Evolutionary conservation across 1,140 invertebrate genomes (phyloP).

Genomic region (Drosophila rhopaloa): DNA sequence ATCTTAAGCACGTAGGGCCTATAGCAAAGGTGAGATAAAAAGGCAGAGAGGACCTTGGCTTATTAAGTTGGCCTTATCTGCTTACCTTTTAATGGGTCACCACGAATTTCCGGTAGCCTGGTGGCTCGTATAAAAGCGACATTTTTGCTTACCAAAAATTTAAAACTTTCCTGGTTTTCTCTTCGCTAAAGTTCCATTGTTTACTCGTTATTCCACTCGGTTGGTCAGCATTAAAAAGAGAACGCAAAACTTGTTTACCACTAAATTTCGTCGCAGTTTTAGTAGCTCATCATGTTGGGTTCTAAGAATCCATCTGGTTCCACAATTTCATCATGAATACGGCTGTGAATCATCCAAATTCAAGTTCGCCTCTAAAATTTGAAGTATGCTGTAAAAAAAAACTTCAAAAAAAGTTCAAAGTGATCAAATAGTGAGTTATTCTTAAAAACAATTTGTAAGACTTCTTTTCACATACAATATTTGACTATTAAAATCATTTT

Average conservation of each 20-base stretch:
- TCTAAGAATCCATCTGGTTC: slow-evolving; percentile 53
- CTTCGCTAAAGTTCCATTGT: slow-evolving; percentile 2
- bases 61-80: slow-evolving; percentile 52
- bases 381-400: not conserved
- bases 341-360: slow-evolving; percentile 48
- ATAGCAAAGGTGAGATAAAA: slow-evolving; percentile 11
- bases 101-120: slow-evolving; percentile 60
- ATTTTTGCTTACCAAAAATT: slow-evolving; percentile 37
- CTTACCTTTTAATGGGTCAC: slow-evolving; percentile 25
- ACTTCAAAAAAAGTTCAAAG: not conserved
- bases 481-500: too few relatives aligned
- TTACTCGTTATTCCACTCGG: slow-evolving; percentile 17
- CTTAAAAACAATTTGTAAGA: too few relatives aligned
- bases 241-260: slow-evolving; percentile 68
- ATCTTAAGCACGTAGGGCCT: slow-evolving; percentile 54
- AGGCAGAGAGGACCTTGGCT: slow-evolving; percentile 36
- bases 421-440: too few relatives aligned
- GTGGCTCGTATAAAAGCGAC: slow-evolving; percentile 7
- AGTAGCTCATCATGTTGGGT: slow-evolving; percentile 59
- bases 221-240: slow-evolving; percentile 30
- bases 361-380: not conserved
- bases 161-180: slow-evolving; percentile 4
- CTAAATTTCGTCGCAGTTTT: slow-evolving; percentile 52
- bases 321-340: slow-evolving; percentile 64
- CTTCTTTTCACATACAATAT: too few relatives aligned